phyloP scores from a whole-genome alignment of 2,113 vertebrate genomes.

The Otus sunia region DNA sequence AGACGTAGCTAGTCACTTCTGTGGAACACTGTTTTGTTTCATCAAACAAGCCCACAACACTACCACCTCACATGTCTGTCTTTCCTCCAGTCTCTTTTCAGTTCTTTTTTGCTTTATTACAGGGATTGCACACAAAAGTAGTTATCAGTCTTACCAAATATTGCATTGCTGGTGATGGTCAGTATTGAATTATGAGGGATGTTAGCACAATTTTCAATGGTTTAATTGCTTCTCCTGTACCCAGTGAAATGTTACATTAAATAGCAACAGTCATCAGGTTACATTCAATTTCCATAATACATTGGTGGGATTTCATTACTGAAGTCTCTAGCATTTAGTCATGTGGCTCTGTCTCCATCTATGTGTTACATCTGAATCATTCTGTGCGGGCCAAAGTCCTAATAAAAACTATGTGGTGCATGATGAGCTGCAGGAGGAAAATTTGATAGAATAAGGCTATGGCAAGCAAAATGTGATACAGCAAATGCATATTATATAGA shows the following conservation, averaged over 20 bases:
- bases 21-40: background rate
- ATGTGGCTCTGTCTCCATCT: slow-evolving; percentile 67
- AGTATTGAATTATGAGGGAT: slow-evolving; percentile 65
- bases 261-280: slow-evolving; percentile 75
- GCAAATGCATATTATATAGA: background rate
- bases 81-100: background rate
- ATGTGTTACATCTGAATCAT: background rate
- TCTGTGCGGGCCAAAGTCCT: background rate
- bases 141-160: slow-evolving; percentile 48
- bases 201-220: slow-evolving; percentile 67
- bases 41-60: background rate
- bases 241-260: slow-evolving; percentile 81
- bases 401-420: background rate
- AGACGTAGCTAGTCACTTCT: background rate
- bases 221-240: slow-evolving; percentile 77
- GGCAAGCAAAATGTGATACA: background rate
- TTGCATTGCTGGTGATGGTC: slow-evolving; percentile 46
- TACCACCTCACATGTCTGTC: background rate
- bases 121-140: slow-evolving; percentile 47
- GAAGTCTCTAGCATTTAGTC: slow-evolving; percentile 62
- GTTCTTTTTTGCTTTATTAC: background rate
- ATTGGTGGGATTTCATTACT: slow-evolving; percentile 78
- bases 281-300: slow-evolving; percentile 77
- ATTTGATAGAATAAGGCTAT: background rate
- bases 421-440: background rate